phyloP scores from a whole-genome alignment of 2,888 invertebrate species.

The Alcis repandata region DNA sequence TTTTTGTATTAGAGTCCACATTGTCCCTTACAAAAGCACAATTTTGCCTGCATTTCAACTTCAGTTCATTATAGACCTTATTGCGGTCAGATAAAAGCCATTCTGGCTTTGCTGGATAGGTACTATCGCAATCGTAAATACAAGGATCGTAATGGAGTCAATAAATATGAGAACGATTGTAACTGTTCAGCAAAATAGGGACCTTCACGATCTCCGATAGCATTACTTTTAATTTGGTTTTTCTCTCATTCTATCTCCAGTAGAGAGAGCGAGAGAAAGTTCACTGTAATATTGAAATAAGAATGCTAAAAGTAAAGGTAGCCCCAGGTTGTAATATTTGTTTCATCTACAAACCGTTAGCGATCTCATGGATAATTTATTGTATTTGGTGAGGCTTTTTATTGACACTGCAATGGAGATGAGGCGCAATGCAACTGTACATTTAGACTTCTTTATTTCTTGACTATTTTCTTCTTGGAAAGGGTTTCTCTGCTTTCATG shows the following conservation, averaged over 20 bases:
- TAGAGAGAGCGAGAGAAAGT: not conserved
- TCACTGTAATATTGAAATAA: not conserved
- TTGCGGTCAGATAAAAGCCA: not conserved
- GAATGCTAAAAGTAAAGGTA: not conserved
- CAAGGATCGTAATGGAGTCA: not conserved
- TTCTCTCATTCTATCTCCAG: not conserved
- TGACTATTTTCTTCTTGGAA: not conserved
- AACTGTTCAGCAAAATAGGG: too few relatives aligned
- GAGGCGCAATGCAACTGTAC: constrained; percentile 9
- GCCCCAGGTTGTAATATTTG: not conserved
- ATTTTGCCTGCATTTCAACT: not conserved
- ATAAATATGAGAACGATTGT: too few relatives aligned
- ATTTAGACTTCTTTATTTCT: not conserved
- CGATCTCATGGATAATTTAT: constrained; percentile 76
- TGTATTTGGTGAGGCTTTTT: constrained; percentile 70
- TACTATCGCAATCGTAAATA: not conserved
- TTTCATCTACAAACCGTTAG: constrained; percentile 29
- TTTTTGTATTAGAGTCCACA: not conserved
- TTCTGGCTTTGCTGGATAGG: not conserved
- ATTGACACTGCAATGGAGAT: constrained; percentile 54
- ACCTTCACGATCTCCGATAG: not conserved
- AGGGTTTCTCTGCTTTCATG: too few relatives aligned
- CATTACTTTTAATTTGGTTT: not conserved
- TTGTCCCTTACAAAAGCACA: not conserved
- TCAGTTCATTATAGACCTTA: not conserved